A percentile compares a stretch with the other conserved stretches of the same genome.
phyloP scores from a whole-genome alignment of 92 coral and sea anemone species.

The Phenganax stokvisi region DNA sequence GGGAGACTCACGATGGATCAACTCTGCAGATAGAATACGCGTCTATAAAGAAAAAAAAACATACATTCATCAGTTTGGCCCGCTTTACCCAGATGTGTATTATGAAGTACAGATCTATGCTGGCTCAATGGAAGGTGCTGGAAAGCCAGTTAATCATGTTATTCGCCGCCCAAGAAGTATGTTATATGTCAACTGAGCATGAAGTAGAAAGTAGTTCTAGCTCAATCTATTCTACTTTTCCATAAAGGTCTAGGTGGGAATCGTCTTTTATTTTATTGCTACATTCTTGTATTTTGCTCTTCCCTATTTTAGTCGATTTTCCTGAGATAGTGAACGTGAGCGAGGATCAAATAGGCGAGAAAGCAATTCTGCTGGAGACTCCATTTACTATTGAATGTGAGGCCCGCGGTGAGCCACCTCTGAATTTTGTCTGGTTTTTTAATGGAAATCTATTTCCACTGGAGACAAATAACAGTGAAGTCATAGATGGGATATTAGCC shows the following conservation, averaged over 20 bases:
- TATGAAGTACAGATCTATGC: constrained; percentile 23
- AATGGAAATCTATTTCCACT: neutral
- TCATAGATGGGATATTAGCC: neutral
- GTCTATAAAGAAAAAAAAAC: neutral
- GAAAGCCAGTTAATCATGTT: neutral
- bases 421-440: neutral
- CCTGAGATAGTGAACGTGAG: constrained; percentile 2
- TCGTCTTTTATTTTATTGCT: neutral
- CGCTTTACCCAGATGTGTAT: neutral
- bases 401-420: constrained; percentile 23
- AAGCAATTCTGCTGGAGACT: neutral
- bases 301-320: constrained; percentile 11
- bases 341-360: constrained; percentile 5
- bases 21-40: neutral
- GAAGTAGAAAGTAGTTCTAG: neutral
- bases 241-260: neutral
- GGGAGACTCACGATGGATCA: neutral
- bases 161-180: constrained; percentile 20
- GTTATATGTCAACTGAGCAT: neutral
- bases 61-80: constrained; percentile 2
- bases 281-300: neutral
- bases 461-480: neutral
- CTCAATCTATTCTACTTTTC: neutral
- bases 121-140: constrained; percentile 3
- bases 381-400: neutral